Evolutionary conservation across 2,888 invertebrate genomes (phyloP), one percentile per base, ranked within the genome.

Genomic region (Stenotaenia linearis): DNA sequence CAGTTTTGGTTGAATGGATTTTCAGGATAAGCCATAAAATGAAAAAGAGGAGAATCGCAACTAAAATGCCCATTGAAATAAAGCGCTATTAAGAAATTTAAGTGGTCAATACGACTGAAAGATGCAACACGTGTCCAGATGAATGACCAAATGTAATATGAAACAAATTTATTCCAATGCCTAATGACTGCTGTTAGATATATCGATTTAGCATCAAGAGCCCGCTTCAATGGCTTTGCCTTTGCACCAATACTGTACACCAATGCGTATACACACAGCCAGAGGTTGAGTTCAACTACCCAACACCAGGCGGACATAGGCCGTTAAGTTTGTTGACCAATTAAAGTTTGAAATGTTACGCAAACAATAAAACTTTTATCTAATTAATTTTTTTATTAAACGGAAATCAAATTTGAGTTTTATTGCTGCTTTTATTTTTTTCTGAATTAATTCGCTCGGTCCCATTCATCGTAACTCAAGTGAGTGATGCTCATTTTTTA

Each of bases 71-170:
- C 25, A 69, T 69, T 69, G 25, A 69, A 69, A 69, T 69, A 28
- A 69, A 69, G 23, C 25, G 69, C 69, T n/a, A 69, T 69, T 69
- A 69, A 69, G 69, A 69, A 69, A 69, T 69, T 69, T 28, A 69
- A 69, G 69, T 69, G 69, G 69, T 69, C 69, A 69, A 69, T 69
- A 69, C 28, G 69, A 69, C 69, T 28, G n/a, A 69, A 69, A 69
- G 69, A 69, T 69, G 69, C 69, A 69, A 69, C 69, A 69, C 69
- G 69, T 69, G 69, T 69, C 69, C 69, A 69, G 69, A 69, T 69
- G 69, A 28, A 69, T 69, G 69, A 69, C 69, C 69, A 69, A 69
- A 69, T 69, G 69, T 69, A 69, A 69, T 69, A 69, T 28, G 69
- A 28, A 28, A 69, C 69, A 69, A 69, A 69, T 69, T 69, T 69